Conservation (phyloP, 2,888 invertebrate species). For the Lumbricus terrestris region DNA sequence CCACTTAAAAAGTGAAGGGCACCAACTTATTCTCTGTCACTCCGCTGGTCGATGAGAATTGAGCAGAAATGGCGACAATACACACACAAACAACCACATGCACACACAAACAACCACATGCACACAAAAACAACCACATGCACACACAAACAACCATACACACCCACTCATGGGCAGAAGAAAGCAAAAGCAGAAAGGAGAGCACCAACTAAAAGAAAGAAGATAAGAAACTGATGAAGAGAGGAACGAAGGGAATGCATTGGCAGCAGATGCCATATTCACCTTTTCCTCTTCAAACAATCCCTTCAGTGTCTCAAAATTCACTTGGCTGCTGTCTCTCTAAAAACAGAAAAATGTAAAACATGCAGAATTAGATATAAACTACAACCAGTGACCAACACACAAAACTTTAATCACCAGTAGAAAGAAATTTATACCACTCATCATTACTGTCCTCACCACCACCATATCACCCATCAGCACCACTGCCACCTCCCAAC, state of each 20-base stretch:
- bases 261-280: neutral
- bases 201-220: neutral
- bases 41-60: neutral
- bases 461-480: neutral
- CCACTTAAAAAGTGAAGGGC: too few species aligned
- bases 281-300: conserved; percentile 34
- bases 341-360: neutral
- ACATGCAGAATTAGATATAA: neutral
- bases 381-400: neutral
- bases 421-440: neutral
- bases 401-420: neutral
- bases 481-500: neutral
- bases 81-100: too few species aligned
- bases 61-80: neutral
- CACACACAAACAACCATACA: too few species aligned
- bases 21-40: neutral
- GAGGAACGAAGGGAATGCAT: neutral
- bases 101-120: too few species aligned
- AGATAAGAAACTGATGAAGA: neutral
- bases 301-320: conserved; percentile 29
- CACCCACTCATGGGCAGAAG: neutral
- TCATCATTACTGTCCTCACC: too few species aligned
- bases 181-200: too few species aligned
- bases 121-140: too few species aligned
- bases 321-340: conserved; percentile 33